phyloP scores from a whole-genome alignment of 2,888 invertebrate species.

The Pammene fasciana region DNA sequence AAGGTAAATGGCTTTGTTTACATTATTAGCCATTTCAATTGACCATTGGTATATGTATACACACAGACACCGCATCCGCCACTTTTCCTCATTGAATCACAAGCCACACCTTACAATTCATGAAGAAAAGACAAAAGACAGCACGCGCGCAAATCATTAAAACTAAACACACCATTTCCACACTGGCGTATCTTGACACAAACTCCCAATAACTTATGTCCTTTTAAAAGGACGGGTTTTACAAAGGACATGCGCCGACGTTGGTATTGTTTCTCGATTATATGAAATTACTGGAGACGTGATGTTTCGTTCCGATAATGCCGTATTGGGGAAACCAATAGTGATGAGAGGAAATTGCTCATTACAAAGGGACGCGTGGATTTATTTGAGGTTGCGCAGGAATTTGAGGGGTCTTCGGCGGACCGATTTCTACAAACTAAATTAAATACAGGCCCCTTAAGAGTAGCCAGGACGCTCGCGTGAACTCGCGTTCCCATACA shows the following conservation, averaged over 20 bases:
- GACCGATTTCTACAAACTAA: not conserved
- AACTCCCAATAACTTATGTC: not conserved
- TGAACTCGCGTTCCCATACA: too few species aligned
- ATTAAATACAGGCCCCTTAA: too few species aligned
- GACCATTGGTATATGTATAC: not conserved
- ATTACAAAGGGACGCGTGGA: conserved; percentile 16
- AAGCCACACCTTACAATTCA: conserved; percentile 22
- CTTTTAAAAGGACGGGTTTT: not conserved
- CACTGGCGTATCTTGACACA: not conserved
- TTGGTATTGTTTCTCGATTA: conserved; percentile 47
- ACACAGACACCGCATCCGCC: not conserved
- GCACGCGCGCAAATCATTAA: conserved; percentile 22
- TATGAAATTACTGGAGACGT: conserved; percentile 42
- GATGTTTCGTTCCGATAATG: conserved; percentile 29
- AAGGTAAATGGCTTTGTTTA: too few species aligned
- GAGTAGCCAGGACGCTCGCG: too few species aligned
- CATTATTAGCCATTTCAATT: too few species aligned
- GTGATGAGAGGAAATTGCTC: conserved; percentile 21
- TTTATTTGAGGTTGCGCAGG: conserved; percentile 8
- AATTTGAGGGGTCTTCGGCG: conserved; percentile 5
- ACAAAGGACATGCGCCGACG: conserved; percentile 37
- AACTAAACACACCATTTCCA: not conserved
- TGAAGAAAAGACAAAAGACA: conserved; percentile 23
- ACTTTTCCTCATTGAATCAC: conserved; percentile 26
- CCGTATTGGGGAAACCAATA: conserved; percentile 26